Conservation (phyloP, 2,888 invertebrate genomes). For the Uropetala carovei region DNA sequence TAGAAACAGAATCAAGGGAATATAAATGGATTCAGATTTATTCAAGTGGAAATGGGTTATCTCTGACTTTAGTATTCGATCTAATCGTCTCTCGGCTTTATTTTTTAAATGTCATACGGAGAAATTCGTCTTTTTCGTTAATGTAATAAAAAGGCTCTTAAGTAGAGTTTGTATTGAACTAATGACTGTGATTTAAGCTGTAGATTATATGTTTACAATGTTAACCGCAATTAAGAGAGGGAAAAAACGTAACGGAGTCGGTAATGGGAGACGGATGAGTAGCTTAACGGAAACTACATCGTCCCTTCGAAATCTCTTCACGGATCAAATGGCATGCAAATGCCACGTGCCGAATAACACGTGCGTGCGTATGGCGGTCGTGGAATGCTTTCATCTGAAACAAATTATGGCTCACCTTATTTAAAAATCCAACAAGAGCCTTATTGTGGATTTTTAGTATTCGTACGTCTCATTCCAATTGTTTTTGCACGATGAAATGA, state of each 20-base stretch:
- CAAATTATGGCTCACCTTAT: neutral
- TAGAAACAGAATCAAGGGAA: neutral
- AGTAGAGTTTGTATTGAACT: neutral
- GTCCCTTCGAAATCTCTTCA: neutral
- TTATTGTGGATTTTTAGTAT: no score
- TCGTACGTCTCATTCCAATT: no score
- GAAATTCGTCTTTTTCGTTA: neutral
- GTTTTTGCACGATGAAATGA: no score
- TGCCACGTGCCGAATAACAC: neutral
- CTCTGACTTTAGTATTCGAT: neutral
- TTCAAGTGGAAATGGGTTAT: conserved; percentile 31
- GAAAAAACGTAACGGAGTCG: neutral
- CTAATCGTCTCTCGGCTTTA: neutral
- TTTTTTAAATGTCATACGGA: neutral
- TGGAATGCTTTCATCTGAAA: neutral
- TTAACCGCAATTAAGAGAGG: neutral
- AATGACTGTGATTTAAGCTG: neutral
- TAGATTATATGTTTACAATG: neutral
- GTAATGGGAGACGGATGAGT: neutral
- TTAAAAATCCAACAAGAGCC: neutral
- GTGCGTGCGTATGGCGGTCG: neutral
- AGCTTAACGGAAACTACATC: neutral
- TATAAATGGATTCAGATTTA: conserved; percentile 47
- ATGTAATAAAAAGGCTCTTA: neutral
- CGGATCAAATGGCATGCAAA: conserved; percentile 1